Base-by-base conservation (phyloP, 2,797 vertebrate species). In the Halcyon badia region DNA sequence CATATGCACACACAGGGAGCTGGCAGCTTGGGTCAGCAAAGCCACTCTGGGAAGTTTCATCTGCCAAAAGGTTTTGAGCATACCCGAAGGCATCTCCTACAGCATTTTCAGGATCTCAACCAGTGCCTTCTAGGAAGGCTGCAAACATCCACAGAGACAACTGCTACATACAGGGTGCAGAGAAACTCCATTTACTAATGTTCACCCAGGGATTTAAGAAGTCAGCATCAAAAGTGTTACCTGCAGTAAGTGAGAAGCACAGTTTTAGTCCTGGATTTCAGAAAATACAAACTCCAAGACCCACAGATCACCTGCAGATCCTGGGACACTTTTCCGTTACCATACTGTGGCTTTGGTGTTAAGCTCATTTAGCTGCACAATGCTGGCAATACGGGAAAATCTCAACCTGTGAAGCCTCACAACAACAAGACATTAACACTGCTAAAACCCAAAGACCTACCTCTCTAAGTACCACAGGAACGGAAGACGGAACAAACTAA, bases 271-370 rank as follows among this genome's bases (percentile, higher is more conserved):
- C n/a, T 31, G 9, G 19, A 68, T 58, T 90, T 65, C 51, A 69
- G 35, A 79, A 84, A 70, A 84, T 14, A 65, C 18, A 65, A 33
- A 25, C 11, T n/a, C 52, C 21, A 14, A 62, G 62, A 76, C 44
- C 19, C 30, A 22, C 25, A 78, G 41, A 65, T 56, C 60, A 61
- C 11, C n/a, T 37, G 31, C 1, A 14, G 26, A 69, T 39, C 48
- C 49, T 76, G 64, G 37, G 37, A 83, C 30, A 28, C 11, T 73
- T 65, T 25, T 51, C 22, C 28, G 66, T 46, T 46, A 39, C 33
- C 9, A 46, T 0, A 0, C 30, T 54, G 14, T 1, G 1, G 48
- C 19, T 41, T n/a, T 12, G 4, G 31, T 3, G 1, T 49, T 52
- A 62, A 79, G 44, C 33, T 91, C 39, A 78, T 54, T 39, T 35